Base-by-base conservation (phyloP, 1,140 invertebrate genomes). In the Drosophila micromelanica region DNA sequence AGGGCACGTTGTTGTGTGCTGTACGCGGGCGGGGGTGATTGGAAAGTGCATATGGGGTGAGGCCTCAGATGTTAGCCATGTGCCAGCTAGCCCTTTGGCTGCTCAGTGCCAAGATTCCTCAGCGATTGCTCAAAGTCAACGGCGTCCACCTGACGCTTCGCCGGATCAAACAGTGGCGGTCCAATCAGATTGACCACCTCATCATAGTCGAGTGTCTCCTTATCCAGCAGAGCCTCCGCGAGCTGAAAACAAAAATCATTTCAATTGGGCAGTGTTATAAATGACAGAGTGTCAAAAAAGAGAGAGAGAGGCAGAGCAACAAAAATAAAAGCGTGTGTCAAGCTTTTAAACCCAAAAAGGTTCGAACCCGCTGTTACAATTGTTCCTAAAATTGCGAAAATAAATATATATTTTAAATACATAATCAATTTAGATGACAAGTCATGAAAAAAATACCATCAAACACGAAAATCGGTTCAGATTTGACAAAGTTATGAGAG, bases 131-230 rank as follows among this genome's bases (percentile, higher is more conserved):
- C 96, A 89, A 97, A 97, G 76, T 98, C 96, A 0, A 95, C 94
- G 2, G 95, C 94, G 62, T 97, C 96, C 46, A 96, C 93, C 15
- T 96, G 93, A 15, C 94, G 93, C 90, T 97, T 98, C 63, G 96
- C 95, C 8, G 94, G 92, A 1, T 95, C 96, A 92, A 95, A 95
- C 0, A 97, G 96, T 6, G 98, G 98, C 6, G 98, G 97, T 0
- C 98, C 98, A 65, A 99, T 95, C 5, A 99, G 93, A 11, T 93
- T 92, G 91, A 97, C 96, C 6, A 99, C 96, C 76, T 99, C 97
- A 61, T 97, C 95, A 90, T 98, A 99, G 75, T 96, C 97, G 2
- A 99, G 92, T 0, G 97, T 98, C 94, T 99, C 98, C 90, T 96
- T 96, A 77, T 96, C 94, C 20, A 99, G 77, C 11, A 99, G 93